Evolutionary conservation across 2,113 vertebrate genomes (phyloP).

Genomic region (Empidonax traillii): DNA sequence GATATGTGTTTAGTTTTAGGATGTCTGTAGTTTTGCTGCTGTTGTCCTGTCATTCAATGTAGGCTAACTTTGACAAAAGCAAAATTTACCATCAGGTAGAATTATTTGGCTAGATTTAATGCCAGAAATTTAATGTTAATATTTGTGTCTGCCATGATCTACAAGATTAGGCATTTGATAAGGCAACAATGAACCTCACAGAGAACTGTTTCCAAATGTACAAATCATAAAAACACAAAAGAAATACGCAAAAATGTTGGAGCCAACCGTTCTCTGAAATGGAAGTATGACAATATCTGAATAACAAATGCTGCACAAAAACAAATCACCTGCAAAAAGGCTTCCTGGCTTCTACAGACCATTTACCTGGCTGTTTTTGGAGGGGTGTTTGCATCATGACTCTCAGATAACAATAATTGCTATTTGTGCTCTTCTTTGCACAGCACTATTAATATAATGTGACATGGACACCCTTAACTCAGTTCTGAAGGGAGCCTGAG

Average conservation of each 20-base stretch:
- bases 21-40: background rate
- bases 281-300: background rate
- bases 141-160: background rate
- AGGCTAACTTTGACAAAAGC: background rate
- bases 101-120: background rate
- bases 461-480: background rate
- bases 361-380: background rate
- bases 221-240: background rate
- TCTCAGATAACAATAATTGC: background rate
- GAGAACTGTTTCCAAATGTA: background rate
- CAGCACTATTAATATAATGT: background rate
- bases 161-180: background rate
- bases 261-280: background rate
- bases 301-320: background rate
- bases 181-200: background rate
- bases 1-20: background rate
- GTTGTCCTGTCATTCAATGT: background rate
- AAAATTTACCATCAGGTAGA: background rate
- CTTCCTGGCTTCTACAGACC: background rate
- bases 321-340: background rate
- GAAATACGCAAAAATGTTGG: background rate
- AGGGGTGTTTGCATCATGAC: background rate
- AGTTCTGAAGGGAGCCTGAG: background rate
- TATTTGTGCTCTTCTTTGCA: background rate
- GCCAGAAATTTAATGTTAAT: background rate